A percentile compares a stretch with the other conserved stretches of the same genome.
These are phyloP conservation scores for Silurus glanis DNA, from an alignment of 2,113 vertebrate species.

Conservation along the genomic window DNA sequence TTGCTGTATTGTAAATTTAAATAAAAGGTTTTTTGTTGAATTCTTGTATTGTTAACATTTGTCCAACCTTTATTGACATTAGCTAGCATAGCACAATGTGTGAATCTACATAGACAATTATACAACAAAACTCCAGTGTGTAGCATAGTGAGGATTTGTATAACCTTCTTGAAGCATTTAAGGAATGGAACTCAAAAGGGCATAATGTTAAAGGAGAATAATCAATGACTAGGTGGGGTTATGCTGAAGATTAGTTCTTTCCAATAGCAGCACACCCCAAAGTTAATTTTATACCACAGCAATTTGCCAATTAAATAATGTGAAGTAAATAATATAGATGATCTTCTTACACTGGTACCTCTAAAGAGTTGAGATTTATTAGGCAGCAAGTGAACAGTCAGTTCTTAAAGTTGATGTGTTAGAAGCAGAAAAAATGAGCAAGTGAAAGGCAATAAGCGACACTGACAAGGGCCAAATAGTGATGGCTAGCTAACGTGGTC, in stretches of 20 bases:
- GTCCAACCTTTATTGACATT: neutral
- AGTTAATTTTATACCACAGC: too few relatives aligned
- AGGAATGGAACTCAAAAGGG: neutral
- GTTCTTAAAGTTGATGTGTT: too few relatives aligned
- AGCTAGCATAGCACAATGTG: neutral
- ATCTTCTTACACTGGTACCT: too few relatives aligned
- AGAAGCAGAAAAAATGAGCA: too few relatives aligned
- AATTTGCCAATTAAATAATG: neutral
- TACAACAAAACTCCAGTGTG: neutral
- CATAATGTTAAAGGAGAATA: neutral
- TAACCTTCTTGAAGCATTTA: neutral
- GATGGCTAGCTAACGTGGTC: too few relatives aligned
- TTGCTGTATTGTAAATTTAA: conserved; percentile 47
- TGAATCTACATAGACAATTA: neutral
- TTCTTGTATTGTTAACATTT: neutral
- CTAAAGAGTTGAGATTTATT: too few relatives aligned
- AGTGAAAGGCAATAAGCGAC: too few relatives aligned
- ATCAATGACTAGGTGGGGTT: neutral
- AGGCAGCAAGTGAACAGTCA: too few relatives aligned
- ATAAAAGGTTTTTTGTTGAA: conserved; percentile 16
- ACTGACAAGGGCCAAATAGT: too few relatives aligned
- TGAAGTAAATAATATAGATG: too few relatives aligned
- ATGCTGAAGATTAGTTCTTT: too few relatives aligned
- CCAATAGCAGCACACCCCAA: too few relatives aligned
- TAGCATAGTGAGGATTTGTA: neutral